Evolutionary conservation across 2,888 invertebrate genomes (phyloP).

Genomic region (Liodrosophila aerea): DNA sequence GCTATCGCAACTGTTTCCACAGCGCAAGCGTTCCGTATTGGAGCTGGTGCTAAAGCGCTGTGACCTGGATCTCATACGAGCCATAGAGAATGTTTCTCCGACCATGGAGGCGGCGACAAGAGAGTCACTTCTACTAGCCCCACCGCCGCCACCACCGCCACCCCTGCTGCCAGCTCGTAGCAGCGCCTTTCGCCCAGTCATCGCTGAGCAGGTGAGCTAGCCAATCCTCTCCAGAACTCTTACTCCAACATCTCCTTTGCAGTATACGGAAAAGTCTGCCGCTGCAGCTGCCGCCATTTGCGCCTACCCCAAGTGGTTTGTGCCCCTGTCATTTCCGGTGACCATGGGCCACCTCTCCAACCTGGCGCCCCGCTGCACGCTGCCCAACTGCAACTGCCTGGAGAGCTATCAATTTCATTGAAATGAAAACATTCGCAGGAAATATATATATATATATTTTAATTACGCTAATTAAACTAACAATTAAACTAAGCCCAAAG

Average conservation of each 20-base stretch:
- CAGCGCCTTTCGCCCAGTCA: conserved; percentile 77
- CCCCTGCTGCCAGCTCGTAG: conserved; percentile 51
- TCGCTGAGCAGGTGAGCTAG: conserved; percentile 56
- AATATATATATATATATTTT: no score
- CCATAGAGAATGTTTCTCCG: conserved; percentile 81
- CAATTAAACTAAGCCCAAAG: conserved; percentile 7
- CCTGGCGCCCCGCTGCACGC: conserved; percentile 83
- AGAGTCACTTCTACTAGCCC: conserved; percentile 16
- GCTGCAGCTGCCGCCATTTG: conserved; percentile 58
- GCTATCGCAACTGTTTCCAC: conserved; percentile 93
- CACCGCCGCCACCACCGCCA: conserved; percentile 11
- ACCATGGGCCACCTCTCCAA: conserved; percentile 82
- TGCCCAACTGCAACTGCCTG: conserved; percentile 81
- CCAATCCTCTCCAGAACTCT: background rate
- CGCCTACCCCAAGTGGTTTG: conserved; percentile 82
- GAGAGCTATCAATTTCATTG: conserved; percentile 78
- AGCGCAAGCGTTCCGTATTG: conserved; percentile 92
- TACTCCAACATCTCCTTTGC: conserved; percentile 5
- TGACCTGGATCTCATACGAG: conserved; percentile 92
- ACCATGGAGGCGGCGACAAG: conserved; percentile 18
- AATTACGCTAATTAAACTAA: conserved; percentile 35
- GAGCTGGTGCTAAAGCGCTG: conserved; percentile 96
- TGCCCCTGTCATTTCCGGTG: conserved; percentile 81
- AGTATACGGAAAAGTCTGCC: conserved; percentile 40
- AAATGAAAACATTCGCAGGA: no score